Evolutionary conservation across 1,140 invertebrate species (phyloP), one percentile per base, ranked within the genome.

Genomic region (Adelges cooleyi): DNA sequence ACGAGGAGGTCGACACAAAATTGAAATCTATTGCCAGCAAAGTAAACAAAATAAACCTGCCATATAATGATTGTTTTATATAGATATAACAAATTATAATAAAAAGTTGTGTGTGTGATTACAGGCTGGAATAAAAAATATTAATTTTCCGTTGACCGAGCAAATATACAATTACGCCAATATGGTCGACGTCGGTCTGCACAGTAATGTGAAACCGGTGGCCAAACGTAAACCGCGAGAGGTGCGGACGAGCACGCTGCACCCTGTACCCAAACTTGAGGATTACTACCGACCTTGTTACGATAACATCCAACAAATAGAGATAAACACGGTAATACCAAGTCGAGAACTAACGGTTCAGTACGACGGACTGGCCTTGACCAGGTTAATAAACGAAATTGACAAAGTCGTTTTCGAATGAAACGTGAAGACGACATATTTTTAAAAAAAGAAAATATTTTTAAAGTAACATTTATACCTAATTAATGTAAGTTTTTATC

Each of bases 201-300:
- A 62, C 17, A 62, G 42, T 17, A 27, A 18, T 29, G 13, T 5
- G 2, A 48, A 20, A 1, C n/a, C 4, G 10, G 10, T 18, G 4
- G 4, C 42, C 9, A 62, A 46, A 33, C 42, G 11, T 0, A 62
- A 44, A 10, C 38, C 25, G 3, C 44, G 25, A 8, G 17, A 62
- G 22, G 4, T 22, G 2, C 10, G 10, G 27, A 46, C 25, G 1
- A 11, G 11, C 5, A 62, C 17, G n/a, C 42, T 22, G n/a, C 20
- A 10, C 18, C 42, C 56, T 20, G 53, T 27, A 59, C 53, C 53
- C 3, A 62, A 62, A 25, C 38, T 62, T 11, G 33, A 25, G 6
- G 56, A 62, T 62, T 62, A 62, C 13, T 62, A 62, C 17, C 44
- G 1, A 8, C 56, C 56, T 15, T 46, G 11, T 48, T 62, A 46